Conservation (phyloP, 30 jellyfish, hydroid and myxozoan genomes). For the Chrysaora quinquecirrha region DNA sequence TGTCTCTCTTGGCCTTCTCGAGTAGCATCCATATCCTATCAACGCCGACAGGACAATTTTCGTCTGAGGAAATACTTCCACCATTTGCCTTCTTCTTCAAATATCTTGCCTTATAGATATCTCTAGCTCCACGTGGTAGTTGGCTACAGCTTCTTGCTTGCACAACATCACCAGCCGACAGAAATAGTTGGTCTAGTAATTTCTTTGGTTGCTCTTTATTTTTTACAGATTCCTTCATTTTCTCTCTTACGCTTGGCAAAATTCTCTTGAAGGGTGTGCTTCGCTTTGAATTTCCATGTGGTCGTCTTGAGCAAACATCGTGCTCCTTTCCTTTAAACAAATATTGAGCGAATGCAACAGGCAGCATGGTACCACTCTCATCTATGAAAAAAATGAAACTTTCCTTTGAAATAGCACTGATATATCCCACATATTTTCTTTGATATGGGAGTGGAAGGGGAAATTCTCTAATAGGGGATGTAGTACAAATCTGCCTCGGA, state of each 20-base stretch:
- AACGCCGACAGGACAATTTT: not conserved
- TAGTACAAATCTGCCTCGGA: not conserved
- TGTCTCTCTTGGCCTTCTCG: too few species aligned
- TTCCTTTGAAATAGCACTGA: not conserved
- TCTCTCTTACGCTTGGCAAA: not conserved
- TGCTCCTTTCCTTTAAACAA: not conserved
- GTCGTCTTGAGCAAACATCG: slow-evolving; percentile 1
- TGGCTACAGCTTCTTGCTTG: too few species aligned
- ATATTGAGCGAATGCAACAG: not conserved
- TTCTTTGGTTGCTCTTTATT: not conserved
- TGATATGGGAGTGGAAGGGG: not conserved
- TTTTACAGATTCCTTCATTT: too few species aligned
- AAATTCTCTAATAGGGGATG: not conserved
- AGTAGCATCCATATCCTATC: too few species aligned
- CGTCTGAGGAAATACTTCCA: not conserved
- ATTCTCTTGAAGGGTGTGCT: slow-evolving; percentile 1
- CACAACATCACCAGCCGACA: slow-evolving; percentile 2
- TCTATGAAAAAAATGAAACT: not conserved
- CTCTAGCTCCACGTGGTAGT: slow-evolving; percentile 3
- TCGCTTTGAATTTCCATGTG: not conserved
- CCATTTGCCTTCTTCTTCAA: not conserved
- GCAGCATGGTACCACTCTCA: slow-evolving; percentile 1
- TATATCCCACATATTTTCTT: not conserved
- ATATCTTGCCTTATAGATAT: not conserved
- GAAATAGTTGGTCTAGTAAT: not conserved